Evolutionary conservation across 2,113 vertebrate genomes (phyloP).

Genomic region (Antidorcas marsupialis): DNA sequence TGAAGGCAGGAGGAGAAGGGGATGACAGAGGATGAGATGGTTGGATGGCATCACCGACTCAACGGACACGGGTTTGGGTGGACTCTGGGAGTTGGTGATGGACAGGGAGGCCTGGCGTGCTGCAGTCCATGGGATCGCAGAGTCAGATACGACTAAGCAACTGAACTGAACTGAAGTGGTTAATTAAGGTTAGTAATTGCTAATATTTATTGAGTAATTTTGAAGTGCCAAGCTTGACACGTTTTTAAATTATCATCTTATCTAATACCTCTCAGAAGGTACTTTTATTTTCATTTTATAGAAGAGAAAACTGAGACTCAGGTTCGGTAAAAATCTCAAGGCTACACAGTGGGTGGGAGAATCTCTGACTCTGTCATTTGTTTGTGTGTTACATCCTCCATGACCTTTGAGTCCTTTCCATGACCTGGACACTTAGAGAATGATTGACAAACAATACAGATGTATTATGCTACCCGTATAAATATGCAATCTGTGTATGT

Average conservation of each 20-base stretch:
- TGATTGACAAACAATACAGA: not conserved
- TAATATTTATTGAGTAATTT: not conserved
- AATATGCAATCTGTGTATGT: accelerated
- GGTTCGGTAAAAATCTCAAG: not conserved
- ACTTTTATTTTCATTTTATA: not conserved
- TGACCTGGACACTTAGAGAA: not conserved
- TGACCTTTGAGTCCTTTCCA: not conserved
- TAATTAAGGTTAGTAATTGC: not conserved
- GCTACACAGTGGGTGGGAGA: not conserved
- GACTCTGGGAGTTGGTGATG: accelerated
- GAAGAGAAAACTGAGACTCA: not conserved
- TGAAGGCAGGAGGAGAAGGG: not conserved
- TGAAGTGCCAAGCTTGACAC: not conserved
- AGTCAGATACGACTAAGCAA: not conserved
- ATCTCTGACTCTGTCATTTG: not conserved
- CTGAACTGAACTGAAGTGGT: not conserved
- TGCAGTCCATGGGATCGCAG: not conserved
- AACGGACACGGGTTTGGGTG: not conserved
- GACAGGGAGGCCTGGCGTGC: not conserved
- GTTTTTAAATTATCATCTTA: not conserved
- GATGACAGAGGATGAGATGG: not conserved
- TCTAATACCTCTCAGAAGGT: not conserved
- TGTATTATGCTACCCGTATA: not conserved
- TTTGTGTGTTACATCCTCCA: not conserved
- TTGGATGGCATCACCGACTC: not conserved